These are phyloP conservation scores for Paralvinella palmiformis DNA, from an alignment of 1,140 invertebrate species.

Conservation along the genomic window DNA sequence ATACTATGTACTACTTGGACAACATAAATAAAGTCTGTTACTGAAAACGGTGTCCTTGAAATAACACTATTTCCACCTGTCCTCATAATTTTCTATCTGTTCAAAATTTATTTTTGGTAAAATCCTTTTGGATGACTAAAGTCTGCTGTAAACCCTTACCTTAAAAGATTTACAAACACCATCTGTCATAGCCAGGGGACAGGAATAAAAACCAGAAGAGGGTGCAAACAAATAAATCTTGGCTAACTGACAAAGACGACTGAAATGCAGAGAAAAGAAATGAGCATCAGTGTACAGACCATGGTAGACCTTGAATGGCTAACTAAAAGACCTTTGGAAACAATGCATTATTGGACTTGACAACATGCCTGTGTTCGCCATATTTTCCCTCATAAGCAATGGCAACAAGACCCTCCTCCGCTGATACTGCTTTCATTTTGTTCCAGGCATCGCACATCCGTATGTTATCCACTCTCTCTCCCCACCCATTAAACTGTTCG, in stretches of 20 bases:
- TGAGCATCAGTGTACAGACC: background rate
- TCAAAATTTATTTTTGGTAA: background rate
- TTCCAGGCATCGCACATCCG: conserved; percentile 57
- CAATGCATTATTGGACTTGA: no score
- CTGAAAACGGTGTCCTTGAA: background rate
- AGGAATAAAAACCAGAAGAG: conserved; percentile 56
- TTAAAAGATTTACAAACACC: conserved; percentile 57
- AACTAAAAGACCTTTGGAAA: no score
- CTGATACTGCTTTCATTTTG: conserved; percentile 55
- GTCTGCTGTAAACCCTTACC: conserved; percentile 28
- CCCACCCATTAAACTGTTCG: conserved; percentile 56
- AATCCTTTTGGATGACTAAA: background rate
- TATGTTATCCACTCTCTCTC: conserved; percentile 53
- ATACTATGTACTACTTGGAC: background rate
- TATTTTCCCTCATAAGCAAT: conserved; percentile 56
- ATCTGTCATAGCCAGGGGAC: conserved; percentile 63
- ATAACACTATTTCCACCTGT: no score
- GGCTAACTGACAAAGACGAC: conserved; percentile 57
- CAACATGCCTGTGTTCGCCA: conserved; percentile 49
- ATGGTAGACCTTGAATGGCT: conserved; percentile 18
- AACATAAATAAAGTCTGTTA: background rate
- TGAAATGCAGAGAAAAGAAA: conserved; percentile 28
- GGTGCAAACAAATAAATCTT: conserved; percentile 57
- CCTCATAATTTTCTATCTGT: no score
- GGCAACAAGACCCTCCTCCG: conserved; percentile 58